phyloP scores from a whole-genome alignment of 1,140 invertebrate genomes.

The Aphaenogaster rudis region DNA sequence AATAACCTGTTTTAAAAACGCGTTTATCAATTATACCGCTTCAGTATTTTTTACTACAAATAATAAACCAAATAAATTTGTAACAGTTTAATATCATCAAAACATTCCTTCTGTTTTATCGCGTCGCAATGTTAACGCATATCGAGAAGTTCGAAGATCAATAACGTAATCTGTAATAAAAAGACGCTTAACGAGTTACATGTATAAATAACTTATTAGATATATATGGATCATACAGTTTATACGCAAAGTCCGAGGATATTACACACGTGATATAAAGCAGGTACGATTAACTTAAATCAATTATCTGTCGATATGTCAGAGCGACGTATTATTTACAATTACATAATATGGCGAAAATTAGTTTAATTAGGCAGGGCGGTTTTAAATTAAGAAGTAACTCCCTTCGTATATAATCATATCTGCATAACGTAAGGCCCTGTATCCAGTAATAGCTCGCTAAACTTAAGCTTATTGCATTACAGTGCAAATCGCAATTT shows the following conservation, averaged over 20 bases:
- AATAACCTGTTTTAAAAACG: constrained; percentile 16
- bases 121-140: neutral
- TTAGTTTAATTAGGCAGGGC: constrained; percentile 54
- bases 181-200: constrained; percentile 12
- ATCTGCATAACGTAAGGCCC: constrained; percentile 38
- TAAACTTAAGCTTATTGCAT: constrained; percentile 38
- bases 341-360: constrained; percentile 78
- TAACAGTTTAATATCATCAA: constrained; percentile 41
- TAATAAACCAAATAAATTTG: constrained; percentile 31
- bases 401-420: constrained; percentile 36
- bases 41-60: constrained; percentile 5
- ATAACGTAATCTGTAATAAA: constrained; percentile 42
- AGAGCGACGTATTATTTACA: constrained; percentile 55
- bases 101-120: neutral
- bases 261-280: constrained; percentile 73
- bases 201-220: constrained; percentile 58
- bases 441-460: constrained; percentile 47
- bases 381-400: constrained; percentile 23
- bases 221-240: constrained; percentile 31
- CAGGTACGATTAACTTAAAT: constrained; percentile 82
- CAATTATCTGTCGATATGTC: constrained; percentile 69
- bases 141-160: neutral
- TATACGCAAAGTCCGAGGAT: constrained; percentile 44
- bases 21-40: constrained; percentile 28
- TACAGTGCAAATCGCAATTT: constrained; percentile 47